Base-by-base conservation (phyloP, 2,797 vertebrate species). In the Molossus molossus region DNA sequence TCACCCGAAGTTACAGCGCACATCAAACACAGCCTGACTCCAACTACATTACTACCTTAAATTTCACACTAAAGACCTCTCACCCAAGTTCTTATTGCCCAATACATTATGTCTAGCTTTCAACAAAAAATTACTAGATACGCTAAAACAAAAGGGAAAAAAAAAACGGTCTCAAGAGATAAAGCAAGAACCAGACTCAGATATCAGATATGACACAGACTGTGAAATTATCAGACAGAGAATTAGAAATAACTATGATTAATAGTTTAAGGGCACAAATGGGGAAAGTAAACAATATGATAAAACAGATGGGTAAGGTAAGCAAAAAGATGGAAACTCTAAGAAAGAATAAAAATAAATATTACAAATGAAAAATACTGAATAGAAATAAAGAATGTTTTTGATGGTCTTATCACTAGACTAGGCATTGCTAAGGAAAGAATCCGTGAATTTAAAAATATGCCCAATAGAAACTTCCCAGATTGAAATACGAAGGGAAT, bases 171-270 rank as follows among this genome's bases (percentile, higher is more conserved):
- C 64, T 91, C 23, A 80, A 87, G 48, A 87, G 65, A 80, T n/a
- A 92, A 90, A 92, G 10, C 20, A 90, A 94, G 20, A 92, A 62
- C 13, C 13, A 72, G 7, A 65, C 17, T 60, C 58, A 60, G 48
- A 48, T 58, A 62, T 37, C 20, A 92, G 48, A 48, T 58, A 62
- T 37, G 20, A 92, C 27, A 75, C 15, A 89, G 27, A 82, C 27
- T 85, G 5, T 76, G 20, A 4, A 93, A 94, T 64, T 80, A 70
- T 77, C 72, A 84, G 50, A 80, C 48, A 84, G 37, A 84, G 13
- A 92, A 96, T 85, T 81, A 37, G 50, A 90, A 93, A 90, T 62
- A 62, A 77, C 17, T 82, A 81, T 76, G 17, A 75, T 83, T 85
- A 58, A 69, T 55, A 53, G 85, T 17, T 72, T 80, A 77, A 85